Conservation (phyloP, 2,113 vertebrate species). For the Tylochromis polylepis region DNA sequence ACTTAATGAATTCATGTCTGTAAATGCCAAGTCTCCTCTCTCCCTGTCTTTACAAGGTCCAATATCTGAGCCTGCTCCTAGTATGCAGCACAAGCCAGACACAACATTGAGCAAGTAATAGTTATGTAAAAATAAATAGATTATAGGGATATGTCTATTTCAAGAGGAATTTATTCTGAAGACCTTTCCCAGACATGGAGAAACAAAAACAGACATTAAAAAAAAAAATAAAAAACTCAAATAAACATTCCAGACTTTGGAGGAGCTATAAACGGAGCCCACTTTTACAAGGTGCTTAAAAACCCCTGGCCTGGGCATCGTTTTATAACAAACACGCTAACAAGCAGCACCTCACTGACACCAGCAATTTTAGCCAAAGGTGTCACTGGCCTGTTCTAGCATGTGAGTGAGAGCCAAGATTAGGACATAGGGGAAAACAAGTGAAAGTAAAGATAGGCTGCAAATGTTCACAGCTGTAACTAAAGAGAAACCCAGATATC, state of each 20-base stretch:
- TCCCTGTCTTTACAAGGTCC: not conserved
- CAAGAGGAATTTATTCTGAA: conserved; percentile 37
- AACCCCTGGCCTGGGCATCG: not conserved
- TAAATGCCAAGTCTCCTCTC: not conserved
- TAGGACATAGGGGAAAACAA: not conserved
- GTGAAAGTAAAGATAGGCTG: not conserved
- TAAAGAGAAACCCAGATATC: not conserved
- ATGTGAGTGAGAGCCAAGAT: not conserved
- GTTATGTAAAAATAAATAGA: conserved; percentile 26
- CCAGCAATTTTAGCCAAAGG: not conserved
- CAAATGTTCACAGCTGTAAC: not conserved
- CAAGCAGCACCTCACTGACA: not conserved
- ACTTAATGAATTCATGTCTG: not conserved
- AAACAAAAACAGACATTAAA: conserved; percentile 36
- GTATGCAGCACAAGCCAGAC: not conserved
- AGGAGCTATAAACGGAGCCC: conserved; percentile 18
- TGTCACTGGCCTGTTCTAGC: not conserved
- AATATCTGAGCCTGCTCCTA: not conserved
- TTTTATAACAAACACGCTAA: conserved; percentile 4
- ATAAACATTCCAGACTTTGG: conserved; percentile 42
- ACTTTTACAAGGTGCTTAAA: conserved; percentile 39
- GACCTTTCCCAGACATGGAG: conserved; percentile 42
- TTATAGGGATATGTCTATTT: conserved; percentile 27
- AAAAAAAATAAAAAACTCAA: not conserved
- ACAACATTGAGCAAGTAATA: not conserved